Evolutionary conservation across 1,140 invertebrate genomes (phyloP).

Genomic region (Lithobius niger): DNA sequence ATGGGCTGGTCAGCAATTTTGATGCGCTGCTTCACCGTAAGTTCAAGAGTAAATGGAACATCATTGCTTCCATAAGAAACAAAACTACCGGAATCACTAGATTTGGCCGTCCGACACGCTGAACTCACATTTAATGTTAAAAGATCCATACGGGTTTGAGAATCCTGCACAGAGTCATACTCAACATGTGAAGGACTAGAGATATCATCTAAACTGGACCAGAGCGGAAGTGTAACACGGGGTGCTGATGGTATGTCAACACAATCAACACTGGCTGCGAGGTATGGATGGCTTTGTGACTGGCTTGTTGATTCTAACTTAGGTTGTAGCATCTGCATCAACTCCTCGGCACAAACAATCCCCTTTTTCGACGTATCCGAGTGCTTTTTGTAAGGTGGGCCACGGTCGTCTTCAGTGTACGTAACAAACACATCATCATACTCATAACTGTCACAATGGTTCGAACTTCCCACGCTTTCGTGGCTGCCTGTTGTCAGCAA

Average conservation of each 20-base stretch:
- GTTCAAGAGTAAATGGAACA: conserved; percentile 25
- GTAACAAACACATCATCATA: conserved; percentile 20
- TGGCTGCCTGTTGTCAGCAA: background rate
- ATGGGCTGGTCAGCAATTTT: conserved; percentile 38
- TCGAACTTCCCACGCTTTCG: conserved; percentile 14
- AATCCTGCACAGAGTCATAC: conserved; percentile 10
- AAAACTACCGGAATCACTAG: conserved; percentile 18
- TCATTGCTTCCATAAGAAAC: conserved; percentile 15
- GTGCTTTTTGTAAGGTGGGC: too few species aligned
- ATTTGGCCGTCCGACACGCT: conserved; percentile 11
- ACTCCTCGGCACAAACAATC: too few species aligned
- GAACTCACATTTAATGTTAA: background rate
- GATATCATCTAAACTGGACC: conserved; percentile 29
- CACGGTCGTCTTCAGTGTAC: conserved; percentile 19
- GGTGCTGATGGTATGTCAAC: too few species aligned
- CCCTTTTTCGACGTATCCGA: too few species aligned
- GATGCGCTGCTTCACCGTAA: conserved; percentile 28
- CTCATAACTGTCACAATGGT: conserved; percentile 18
- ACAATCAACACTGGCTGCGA: too few species aligned
- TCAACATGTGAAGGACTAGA: conserved; percentile 19
- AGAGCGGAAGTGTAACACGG: too few species aligned
- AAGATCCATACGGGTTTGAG: background rate
- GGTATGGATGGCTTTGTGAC: too few species aligned
- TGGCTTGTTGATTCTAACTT: too few species aligned
- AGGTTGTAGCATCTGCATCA: too few species aligned